Percentiles rank a stretch among this genome's conserved stretches.
Conservation (phyloP, 2,888 invertebrate genomes). For the Anorthoa munda region DNA sequence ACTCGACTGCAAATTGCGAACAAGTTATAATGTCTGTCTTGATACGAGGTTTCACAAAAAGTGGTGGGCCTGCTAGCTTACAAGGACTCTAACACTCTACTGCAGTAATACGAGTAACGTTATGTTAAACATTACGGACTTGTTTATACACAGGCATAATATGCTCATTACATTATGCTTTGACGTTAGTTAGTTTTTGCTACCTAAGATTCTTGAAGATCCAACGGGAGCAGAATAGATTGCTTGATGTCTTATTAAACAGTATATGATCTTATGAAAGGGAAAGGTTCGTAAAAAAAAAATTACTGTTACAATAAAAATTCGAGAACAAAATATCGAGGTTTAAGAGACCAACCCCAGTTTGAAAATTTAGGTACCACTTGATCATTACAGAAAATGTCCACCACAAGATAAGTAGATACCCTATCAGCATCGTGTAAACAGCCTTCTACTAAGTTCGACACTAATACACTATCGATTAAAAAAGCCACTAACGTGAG, state of each 20-base stretch:
- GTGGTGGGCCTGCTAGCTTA: background rate
- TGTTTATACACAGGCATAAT: background rate
- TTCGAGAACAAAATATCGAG: background rate
- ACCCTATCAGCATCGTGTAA: conserved; percentile 7
- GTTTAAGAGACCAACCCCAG: background rate
- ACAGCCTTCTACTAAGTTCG: conserved; percentile 22
- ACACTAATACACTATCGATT: conserved; percentile 46
- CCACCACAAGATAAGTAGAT: background rate
- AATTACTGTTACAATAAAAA: background rate
- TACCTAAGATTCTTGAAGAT: background rate
- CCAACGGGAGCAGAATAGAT: background rate
- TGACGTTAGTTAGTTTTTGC: background rate
- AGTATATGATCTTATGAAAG: too few species aligned
- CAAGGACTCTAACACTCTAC: background rate
- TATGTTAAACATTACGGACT: background rate
- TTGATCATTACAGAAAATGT: background rate
- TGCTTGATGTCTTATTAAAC: background rate
- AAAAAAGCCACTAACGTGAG: conserved; percentile 38
- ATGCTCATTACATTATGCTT: background rate
- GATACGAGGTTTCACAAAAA: conserved; percentile 26
- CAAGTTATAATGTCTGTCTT: conserved; percentile 29
- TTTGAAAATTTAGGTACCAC: background rate
- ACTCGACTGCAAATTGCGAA: conserved; percentile 3
- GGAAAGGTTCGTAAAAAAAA: background rate
- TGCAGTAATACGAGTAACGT: background rate